Percentiles rank a stretch among this genome's conserved stretches.
Evolutionary conservation across 1,140 invertebrate genomes (phyloP).

Genomic region (Dreissena polymorpha): DNA sequence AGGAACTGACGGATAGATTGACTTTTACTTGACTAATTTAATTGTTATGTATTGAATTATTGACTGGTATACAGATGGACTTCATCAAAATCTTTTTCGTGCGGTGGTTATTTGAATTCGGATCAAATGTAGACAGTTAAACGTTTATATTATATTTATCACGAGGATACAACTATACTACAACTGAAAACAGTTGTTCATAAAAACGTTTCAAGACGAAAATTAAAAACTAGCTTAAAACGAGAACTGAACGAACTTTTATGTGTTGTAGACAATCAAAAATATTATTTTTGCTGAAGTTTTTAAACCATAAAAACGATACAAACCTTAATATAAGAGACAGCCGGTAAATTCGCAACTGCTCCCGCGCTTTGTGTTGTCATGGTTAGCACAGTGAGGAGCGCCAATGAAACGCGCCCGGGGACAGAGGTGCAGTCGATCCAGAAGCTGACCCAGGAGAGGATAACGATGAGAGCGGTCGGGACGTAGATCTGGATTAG

Average conservation of each 20-base stretch:
- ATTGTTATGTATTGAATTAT: background rate
- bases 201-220: too few species aligned
- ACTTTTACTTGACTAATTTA: background rate
- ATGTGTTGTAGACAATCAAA: too few species aligned
- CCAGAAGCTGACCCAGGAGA: slow-evolving; percentile 91
- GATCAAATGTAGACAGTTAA: too few species aligned
- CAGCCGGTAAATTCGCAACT: slow-evolving; percentile 69
- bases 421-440: slow-evolving; percentile 67
- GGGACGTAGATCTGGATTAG: slow-evolving; percentile 96
- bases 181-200: background rate
- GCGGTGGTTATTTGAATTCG: too few species aligned
- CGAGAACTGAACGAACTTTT: too few species aligned
- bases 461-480: slow-evolving; percentile 94
- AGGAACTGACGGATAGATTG: background rate
- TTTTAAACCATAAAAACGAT: background rate
- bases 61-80: background rate
- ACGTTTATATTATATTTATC: too few species aligned
- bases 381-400: slow-evolving; percentile 76
- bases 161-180: background rate
- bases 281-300: background rate
- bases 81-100: background rate
- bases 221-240: too few species aligned
- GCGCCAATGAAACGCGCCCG: slow-evolving; percentile 66
- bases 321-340: slow-evolving; percentile 81
- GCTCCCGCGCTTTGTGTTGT: slow-evolving; percentile 73